Percentiles rank a stretch among this genome's conserved stretches.
These are phyloP conservation scores for Mesoligia furuncula DNA, from an alignment of 2,888 invertebrate genomes.

Conservation along the genomic window DNA sequence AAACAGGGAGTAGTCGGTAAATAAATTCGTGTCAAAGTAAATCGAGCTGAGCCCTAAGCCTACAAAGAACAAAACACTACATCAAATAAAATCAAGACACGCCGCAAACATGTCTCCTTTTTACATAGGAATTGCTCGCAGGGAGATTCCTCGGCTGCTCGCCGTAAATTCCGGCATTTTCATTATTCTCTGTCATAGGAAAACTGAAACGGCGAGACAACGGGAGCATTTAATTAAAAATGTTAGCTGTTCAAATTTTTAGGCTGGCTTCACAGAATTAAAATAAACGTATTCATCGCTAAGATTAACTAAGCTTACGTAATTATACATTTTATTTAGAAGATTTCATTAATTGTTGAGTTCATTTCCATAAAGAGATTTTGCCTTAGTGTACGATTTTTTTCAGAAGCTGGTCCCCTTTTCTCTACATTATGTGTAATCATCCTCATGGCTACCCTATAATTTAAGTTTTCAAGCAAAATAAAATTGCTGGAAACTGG, in stretches of 20 bases:
- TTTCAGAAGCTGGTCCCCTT: not conserved
- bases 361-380: slow-evolving; percentile 12
- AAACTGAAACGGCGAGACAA: slow-evolving; percentile 80
- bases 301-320: slow-evolving; percentile 42
- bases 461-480: not conserved
- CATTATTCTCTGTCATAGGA: slow-evolving; percentile 82
- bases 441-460: not conserved
- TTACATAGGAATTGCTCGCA: slow-evolving; percentile 71
- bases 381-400: not conserved
- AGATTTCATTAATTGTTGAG: slow-evolving; percentile 15
- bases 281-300: slow-evolving; percentile 59
- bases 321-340: slow-evolving; percentile 35
- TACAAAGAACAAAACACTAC: slow-evolving; percentile 57
- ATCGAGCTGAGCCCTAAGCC: slow-evolving; percentile 15
- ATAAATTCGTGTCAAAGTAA: slow-evolving; percentile 29
- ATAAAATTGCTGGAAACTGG: not conserved
- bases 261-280: slow-evolving; percentile 59
- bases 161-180: slow-evolving; percentile 79
- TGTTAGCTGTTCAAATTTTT: slow-evolving; percentile 70
- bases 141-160: slow-evolving; percentile 72
- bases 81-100: slow-evolving; percentile 74
- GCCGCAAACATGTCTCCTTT: slow-evolving; percentile 75
- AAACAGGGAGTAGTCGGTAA: not conserved
- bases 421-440: not conserved
- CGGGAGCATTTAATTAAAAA: slow-evolving; percentile 85